phyloP scores from a whole-genome alignment of 1,140 invertebrate genomes.

The Thrips palmi region DNA sequence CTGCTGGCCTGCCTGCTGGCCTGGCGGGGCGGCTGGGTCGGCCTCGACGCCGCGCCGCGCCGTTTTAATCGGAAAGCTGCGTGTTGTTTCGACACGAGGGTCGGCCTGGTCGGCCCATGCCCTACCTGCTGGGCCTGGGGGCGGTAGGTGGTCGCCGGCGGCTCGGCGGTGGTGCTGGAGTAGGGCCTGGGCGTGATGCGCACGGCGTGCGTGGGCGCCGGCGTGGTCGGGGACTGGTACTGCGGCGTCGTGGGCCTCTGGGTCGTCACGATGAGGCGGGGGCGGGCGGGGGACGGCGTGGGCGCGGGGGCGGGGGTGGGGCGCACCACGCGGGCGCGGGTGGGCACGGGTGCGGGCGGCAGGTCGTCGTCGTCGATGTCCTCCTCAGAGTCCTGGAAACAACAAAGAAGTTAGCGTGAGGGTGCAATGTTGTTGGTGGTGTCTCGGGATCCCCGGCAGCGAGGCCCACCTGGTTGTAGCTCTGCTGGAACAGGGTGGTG shows the following conservation, averaged over 20 bases:
- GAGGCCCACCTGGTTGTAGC: conserved; percentile 16
- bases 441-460: conserved; percentile 18
- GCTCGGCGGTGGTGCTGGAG: conserved; percentile 21
- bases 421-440: conserved; percentile 35
- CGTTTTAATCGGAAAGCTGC: too few relatives aligned
- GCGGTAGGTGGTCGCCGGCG: conserved; percentile 42
- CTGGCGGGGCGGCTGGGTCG: too few relatives aligned
- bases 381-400: too few relatives aligned
- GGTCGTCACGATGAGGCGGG: conserved; percentile 19
- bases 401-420: too few relatives aligned
- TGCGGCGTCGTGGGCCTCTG: conserved; percentile 18
- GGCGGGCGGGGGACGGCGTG: conserved; percentile 20
- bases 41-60: too few relatives aligned
- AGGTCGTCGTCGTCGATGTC: conserved; percentile 34
- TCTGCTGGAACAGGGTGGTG: conserved; percentile 21
- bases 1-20: too few relatives aligned
- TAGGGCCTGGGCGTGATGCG: conserved; percentile 40
- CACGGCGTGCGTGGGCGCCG: conserved; percentile 18
- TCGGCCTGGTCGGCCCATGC: too few relatives aligned
- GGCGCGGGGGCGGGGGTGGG: too few relatives aligned
- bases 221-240: conserved; percentile 10
- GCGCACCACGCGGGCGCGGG: conserved; percentile 15
- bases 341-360: conserved; percentile 20
- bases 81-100: too few relatives aligned
- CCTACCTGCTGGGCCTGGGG: conserved; percentile 41